Base-by-base conservation (phyloP, 1,140 invertebrate species). In the Augochlora pura region DNA sequence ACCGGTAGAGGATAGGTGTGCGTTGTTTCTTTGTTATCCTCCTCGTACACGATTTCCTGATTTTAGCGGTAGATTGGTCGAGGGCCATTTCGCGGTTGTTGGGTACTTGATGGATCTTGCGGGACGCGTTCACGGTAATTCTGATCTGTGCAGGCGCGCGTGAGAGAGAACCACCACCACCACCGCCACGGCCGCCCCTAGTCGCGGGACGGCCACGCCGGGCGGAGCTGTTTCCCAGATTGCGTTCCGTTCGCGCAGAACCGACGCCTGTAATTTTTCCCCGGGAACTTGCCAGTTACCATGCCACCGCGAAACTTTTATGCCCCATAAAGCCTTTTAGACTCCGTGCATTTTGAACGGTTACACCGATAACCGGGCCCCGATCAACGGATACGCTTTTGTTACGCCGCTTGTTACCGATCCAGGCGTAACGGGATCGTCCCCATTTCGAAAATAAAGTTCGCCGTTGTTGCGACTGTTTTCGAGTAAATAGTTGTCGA, bases 51-150 rank as follows among this genome's bases (percentile, higher is more conserved):
- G 49, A 78, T 78, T 85, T 80, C 72, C 75, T 82, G 84, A 86
- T 85, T 85, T 86, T 65, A 73, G 49, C 71, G 60, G 83, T 77
- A 82, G 80, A 86, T 85, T 85, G 80, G 80, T 86, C 60, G 83
- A 82, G 70, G 57, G 76, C 80, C 76, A 82, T 86, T 86, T 86
- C 83, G 80, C 72, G 84, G 83, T 81, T 72, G 80, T 86, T 68
- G 83, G 68, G 54, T 73, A 73, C 83, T 85, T 86, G 84, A 86
- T 85, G 83, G 77, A 77, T 84, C 80, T 85, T 87, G 78, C 78
- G 73, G 80, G 80, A 85, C 77, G 42, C 54, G 74, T 79, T 74
- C 62, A 52, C 62, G 71, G 66, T 57, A 62, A 64, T 78, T 82
- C 65, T 32, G 42, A 60, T 27, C 54, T 42, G 23, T 42, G 64